Evolutionary conservation across 1,140 invertebrate genomes (phyloP).

Genomic region (Diprion similis): DNA sequence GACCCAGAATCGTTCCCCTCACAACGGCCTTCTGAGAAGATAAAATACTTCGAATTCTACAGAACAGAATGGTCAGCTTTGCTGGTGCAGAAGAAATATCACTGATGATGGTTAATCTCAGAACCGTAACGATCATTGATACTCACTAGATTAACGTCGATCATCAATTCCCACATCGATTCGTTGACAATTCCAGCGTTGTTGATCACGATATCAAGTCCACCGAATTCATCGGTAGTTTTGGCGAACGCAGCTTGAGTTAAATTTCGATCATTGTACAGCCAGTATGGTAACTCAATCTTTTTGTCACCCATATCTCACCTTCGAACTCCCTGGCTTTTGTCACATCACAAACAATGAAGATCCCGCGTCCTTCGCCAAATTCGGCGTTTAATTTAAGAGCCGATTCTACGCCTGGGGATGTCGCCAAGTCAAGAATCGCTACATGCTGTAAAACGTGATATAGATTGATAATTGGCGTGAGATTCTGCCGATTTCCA

Average conservation of each 20-base stretch:
- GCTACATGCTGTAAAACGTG: constrained; percentile 30
- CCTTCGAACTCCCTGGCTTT: constrained; percentile 29
- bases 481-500: too few species aligned
- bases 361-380: constrained; percentile 30
- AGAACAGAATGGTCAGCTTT: too few species aligned
- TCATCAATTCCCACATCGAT: constrained; percentile 49
- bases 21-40: constrained; percentile 32
- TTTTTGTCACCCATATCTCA: too few species aligned
- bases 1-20: constrained; percentile 40
- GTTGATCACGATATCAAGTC: constrained; percentile 69
- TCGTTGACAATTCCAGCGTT: constrained; percentile 68
- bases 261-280: too few species aligned
- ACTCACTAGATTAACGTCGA: constrained; percentile 61
- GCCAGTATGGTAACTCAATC: too few species aligned
- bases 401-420: constrained; percentile 20
- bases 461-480: too few species aligned
- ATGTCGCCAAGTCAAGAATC: constrained; percentile 29
- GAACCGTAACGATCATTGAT: too few species aligned
- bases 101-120: too few species aligned
- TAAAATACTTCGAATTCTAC: too few species aligned
- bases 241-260: constrained; percentile 51
- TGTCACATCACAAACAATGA: constrained; percentile 35
- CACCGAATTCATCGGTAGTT: constrained; percentile 52
- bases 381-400: constrained; percentile 31
- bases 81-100: too few species aligned